These are phyloP conservation scores for Zootoca vivipara DNA, from an alignment of 2,113 vertebrate genomes.

Conservation along the genomic window DNA sequence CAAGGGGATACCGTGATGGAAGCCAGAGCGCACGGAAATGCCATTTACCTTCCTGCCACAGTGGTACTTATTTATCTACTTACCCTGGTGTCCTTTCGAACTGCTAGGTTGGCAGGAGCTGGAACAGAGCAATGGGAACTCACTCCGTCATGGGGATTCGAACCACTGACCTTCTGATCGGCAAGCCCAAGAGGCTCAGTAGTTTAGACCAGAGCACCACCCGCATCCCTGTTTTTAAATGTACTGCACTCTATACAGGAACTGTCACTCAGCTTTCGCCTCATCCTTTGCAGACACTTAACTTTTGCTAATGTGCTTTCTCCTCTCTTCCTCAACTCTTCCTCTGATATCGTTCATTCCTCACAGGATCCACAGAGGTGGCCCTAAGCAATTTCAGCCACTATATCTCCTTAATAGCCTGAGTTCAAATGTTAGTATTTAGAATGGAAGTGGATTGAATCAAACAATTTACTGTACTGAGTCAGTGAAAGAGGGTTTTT, in stretches of 20 bases:
- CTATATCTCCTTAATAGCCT: not conserved
- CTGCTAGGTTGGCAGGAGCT: too few relatives aligned
- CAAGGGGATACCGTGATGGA: too few relatives aligned
- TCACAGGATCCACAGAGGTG: not conserved
- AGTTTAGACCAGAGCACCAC: too few relatives aligned
- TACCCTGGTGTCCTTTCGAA: too few relatives aligned
- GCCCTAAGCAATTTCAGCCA: not conserved
- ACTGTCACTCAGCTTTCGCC: not conserved
- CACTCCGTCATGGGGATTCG: too few relatives aligned
- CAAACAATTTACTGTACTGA: not conserved
- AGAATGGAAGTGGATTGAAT: not conserved
- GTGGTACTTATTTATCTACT: too few relatives aligned
- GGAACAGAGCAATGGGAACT: too few relatives aligned
- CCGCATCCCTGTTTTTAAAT: not conserved
- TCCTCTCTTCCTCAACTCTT: too few relatives aligned
- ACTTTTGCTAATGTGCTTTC: not conserved
- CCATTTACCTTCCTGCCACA: too few relatives aligned
- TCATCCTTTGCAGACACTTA: not conserved
- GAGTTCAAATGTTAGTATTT: not conserved
- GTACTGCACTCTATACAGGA: not conserved
- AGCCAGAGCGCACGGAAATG: too few relatives aligned
- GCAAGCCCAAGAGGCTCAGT: too few relatives aligned
- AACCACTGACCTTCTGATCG: too few relatives aligned
- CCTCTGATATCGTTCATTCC: not conserved
- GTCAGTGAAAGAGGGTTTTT: not conserved